Evolutionary conservation across 2,113 vertebrate genomes (phyloP).

Genomic region (Atrichornis clamosus): DNA sequence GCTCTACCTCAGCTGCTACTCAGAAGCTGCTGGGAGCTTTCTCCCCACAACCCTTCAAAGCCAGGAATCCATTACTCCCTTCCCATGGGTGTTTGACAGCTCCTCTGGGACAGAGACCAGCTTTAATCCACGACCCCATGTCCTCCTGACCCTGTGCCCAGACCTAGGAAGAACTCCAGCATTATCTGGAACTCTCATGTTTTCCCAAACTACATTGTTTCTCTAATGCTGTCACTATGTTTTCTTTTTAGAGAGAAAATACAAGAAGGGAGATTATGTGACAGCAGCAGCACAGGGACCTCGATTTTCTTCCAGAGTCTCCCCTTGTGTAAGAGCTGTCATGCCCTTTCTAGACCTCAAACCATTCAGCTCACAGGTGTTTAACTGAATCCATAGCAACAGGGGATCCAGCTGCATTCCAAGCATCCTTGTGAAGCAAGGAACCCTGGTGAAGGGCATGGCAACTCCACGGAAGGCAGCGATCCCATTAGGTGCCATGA

Average conservation of each 20-base stretch:
- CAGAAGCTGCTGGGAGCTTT: not conserved
- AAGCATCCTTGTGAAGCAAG: not conserved
- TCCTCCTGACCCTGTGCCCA: not conserved
- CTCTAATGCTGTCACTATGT: not conserved
- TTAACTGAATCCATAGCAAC: not conserved
- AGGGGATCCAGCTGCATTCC: not conserved
- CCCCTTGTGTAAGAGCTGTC: not conserved
- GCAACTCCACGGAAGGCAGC: not conserved
- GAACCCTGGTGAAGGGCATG: not conserved
- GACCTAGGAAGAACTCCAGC: not conserved
- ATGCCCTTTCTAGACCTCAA: not conserved
- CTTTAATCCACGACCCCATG: rapidly evolving
- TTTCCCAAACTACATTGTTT: not conserved
- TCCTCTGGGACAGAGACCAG: not conserved
- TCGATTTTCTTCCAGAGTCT: not conserved
- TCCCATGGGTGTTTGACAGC: not conserved
- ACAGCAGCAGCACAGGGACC: not conserved
- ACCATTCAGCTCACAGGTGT: not conserved
- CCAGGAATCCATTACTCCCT: not conserved
- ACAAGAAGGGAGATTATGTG: not conserved
- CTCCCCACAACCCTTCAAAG: not conserved
- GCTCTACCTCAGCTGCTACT: not conserved
- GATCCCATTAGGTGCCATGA: not conserved
- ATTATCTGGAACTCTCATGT: rapidly evolving
- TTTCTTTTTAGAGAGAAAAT: not conserved